Conservation (phyloP, 2,113 vertebrate genomes). For the human region GRCh38 chr3:54012501-54013000, state of each 20-base stretch:
- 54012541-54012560: neutral
- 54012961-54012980: no score
- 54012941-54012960: no score
- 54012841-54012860: no score
- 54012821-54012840: no score
- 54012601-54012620: neutral
- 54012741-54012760: slow-evolving; percentile 16
- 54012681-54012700: slow-evolving; percentile 19
- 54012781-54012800: neutral
- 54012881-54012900: no score
- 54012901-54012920: no score
- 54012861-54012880: no score
- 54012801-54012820: neutral
- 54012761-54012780: slow-evolving; percentile 31
- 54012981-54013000: no score
- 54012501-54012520: neutral
- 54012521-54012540: neutral
- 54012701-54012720: neutral
- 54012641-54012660: neutral
- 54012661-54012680: neutral
- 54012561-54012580: neutral
- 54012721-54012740: slow-evolving; percentile 21
- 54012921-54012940: no score
- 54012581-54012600: neutral
- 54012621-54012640: neutral